phyloP scores from a whole-genome alignment of 1,140 invertebrate genomes.

The Drosophila dunni region DNA sequence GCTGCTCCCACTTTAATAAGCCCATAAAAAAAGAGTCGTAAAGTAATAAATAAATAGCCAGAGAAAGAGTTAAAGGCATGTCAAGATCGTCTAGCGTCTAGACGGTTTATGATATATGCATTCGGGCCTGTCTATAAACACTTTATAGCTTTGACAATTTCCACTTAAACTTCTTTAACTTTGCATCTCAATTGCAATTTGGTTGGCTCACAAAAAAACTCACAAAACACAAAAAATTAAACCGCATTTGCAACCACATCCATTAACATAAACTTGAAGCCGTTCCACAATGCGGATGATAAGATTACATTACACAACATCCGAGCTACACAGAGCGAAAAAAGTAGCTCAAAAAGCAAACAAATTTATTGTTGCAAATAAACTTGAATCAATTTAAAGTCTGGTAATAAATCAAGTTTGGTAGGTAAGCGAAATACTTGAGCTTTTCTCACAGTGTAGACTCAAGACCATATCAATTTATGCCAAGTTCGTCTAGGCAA shows the following conservation, averaged over 20 bases:
- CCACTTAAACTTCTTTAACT: not conserved
- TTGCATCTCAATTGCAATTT: conserved; percentile 11
- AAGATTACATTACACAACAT: conserved; percentile 54
- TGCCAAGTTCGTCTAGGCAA: conserved; percentile 62
- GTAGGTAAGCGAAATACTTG: too few relatives aligned
- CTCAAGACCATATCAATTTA: conserved; percentile 59
- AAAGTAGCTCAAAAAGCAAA: too few relatives aligned
- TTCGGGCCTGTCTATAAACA: not conserved
- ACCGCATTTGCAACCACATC: conserved; percentile 52
- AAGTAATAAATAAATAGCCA: not conserved
- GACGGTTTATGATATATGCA: not conserved
- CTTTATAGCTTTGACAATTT: not conserved
- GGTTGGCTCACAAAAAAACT: conserved; percentile 36
- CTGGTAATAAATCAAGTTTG: too few relatives aligned
- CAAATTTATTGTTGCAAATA: too few relatives aligned
- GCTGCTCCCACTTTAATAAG: not conserved
- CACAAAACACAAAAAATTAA: conserved; percentile 25
- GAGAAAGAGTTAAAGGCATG: not conserved
- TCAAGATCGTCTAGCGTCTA: not conserved
- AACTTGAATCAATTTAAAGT: too few relatives aligned
- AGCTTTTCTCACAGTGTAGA: conserved; percentile 10
- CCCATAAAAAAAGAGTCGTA: not conserved
- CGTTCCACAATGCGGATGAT: conserved; percentile 54
- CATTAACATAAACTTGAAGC: conserved; percentile 68
- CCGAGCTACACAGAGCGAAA: not conserved